Evolutionary conservation across 2,113 vertebrate genomes (phyloP).

Genomic region (Hippocampus abdominalis): DNA sequence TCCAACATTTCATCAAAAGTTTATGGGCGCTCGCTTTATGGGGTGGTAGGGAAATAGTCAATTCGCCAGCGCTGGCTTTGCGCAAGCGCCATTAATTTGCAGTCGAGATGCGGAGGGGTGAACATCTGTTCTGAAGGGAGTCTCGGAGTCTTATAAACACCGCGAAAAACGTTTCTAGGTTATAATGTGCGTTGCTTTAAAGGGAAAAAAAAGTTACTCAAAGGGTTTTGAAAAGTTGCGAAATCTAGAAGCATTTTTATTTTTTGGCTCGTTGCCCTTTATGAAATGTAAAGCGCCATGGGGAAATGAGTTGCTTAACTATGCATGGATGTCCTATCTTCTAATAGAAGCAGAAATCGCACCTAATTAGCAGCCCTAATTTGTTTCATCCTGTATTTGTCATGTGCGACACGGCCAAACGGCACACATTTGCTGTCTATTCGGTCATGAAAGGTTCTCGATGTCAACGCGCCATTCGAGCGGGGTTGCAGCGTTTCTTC

Average conservation of each 20-base stretch:
- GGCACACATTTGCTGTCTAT: not conserved
- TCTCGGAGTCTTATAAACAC: not conserved
- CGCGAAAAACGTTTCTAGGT: not conserved
- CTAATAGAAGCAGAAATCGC: not conserved
- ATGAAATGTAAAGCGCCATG: no score
- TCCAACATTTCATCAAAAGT: not conserved
- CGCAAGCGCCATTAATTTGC: not conserved
- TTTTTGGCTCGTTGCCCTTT: no score
- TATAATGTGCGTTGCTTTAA: not conserved
- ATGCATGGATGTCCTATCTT: not conserved
- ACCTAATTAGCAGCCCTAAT: not conserved
- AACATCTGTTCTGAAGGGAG: not conserved
- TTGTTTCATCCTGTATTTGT: not conserved
- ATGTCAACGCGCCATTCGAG: not conserved
- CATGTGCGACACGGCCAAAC: not conserved
- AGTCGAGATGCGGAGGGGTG: not conserved
- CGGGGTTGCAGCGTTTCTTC: not conserved
- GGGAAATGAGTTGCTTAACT: not conserved
- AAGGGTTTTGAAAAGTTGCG: not conserved
- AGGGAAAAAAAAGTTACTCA: not conserved
- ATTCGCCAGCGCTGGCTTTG: not conserved
- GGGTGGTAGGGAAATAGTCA: not conserved
- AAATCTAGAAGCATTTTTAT: not conserved
- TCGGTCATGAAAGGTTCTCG: not conserved
- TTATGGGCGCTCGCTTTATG: slow-evolving; percentile 2